phyloP scores from a whole-genome alignment of 2,113 vertebrate genomes.

The Ceyx margarethae region DNA sequence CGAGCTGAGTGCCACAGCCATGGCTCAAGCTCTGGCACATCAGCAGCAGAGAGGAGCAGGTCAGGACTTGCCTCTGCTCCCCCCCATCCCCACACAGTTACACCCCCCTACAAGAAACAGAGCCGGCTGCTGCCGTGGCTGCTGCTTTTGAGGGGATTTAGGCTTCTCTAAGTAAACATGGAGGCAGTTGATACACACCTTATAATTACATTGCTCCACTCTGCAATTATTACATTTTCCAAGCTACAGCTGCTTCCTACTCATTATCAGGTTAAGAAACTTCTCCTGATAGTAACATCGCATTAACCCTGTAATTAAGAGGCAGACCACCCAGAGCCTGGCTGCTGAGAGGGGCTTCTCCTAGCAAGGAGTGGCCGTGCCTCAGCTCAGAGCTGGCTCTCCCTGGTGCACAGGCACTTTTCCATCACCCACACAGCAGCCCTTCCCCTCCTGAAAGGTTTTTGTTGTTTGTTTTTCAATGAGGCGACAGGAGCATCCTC shows the following conservation, averaged over 20 bases:
- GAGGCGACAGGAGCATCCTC: neutral
- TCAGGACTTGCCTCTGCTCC: neutral
- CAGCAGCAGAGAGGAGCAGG: rapidly evolving
- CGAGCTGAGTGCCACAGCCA: rapidly evolving
- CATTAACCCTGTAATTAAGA: constrained; percentile 69
- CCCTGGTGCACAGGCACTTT: neutral
- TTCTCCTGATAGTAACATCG: constrained; percentile 48
- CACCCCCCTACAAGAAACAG: neutral
- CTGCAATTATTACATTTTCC: constrained; percentile 75
- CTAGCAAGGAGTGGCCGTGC: neutral
- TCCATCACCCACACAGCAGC: neutral
- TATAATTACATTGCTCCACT: constrained; percentile 68
- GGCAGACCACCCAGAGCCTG: constrained; percentile 58
- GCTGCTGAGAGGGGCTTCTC: neutral
- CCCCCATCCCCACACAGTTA: neutral
- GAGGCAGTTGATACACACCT: constrained; percentile 67
- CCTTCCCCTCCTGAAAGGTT: neutral
- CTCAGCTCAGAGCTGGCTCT: neutral
- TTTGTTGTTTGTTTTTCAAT: neutral
- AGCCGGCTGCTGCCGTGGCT: neutral
- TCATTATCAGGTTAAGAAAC: constrained; percentile 74
- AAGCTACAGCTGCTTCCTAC: constrained; percentile 73
- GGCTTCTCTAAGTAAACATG: constrained; percentile 56
- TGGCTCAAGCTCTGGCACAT: rapidly evolving
- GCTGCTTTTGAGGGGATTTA: constrained; percentile 25